Evolutionary conservation across 2,888 invertebrate genomes (phyloP).

Genomic region (Ichneumon xanthorius): DNA sequence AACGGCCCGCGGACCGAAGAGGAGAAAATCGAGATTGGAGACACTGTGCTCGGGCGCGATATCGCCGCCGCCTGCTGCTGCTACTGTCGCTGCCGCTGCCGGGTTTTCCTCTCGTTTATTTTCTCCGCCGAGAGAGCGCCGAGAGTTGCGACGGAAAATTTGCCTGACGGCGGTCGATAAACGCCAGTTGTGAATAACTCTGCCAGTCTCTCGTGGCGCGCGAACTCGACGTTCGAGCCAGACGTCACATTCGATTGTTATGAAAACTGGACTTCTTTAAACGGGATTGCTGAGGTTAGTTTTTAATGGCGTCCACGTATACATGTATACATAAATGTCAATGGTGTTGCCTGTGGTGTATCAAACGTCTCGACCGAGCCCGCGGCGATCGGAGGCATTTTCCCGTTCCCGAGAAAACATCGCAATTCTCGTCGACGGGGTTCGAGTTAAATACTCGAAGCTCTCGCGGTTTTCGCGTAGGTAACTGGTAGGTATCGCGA

Average conservation of each 20-base stretch:
- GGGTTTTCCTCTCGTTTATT: conserved; percentile 46
- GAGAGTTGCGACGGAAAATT: conserved; percentile 47
- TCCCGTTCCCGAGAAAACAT: conserved; percentile 17
- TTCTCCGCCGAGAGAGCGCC: conserved; percentile 8
- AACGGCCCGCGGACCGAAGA: conserved; percentile 60
- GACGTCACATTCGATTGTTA: conserved; percentile 23
- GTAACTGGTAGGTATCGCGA: conserved; percentile 67
- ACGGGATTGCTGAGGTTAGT: neutral
- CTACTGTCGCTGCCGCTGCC: neutral
- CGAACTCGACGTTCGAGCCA: neutral
- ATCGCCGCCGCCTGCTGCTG: conserved; percentile 35
- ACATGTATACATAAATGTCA: neutral
- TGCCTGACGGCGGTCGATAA: conserved; percentile 66
- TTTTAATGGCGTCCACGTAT: neutral
- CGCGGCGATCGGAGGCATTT: conserved; percentile 29
- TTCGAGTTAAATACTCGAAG: conserved; percentile 75
- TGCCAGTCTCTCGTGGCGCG: neutral
- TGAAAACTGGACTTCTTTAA: neutral
- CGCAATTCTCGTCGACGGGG: conserved; percentile 68
- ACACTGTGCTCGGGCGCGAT: conserved; percentile 48
- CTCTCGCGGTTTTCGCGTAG: conserved; percentile 59
- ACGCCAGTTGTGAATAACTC: conserved; percentile 45
- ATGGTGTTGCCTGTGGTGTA: neutral
- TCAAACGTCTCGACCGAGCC: conserved; percentile 30
- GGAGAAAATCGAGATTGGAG: conserved; percentile 66